Percentiles rank a stretch among this genome's conserved stretches.
These are phyloP conservation scores for Ruditapes philippinarum DNA, from an alignment of 1,140 invertebrate species.

Conservation along the genomic window DNA sequence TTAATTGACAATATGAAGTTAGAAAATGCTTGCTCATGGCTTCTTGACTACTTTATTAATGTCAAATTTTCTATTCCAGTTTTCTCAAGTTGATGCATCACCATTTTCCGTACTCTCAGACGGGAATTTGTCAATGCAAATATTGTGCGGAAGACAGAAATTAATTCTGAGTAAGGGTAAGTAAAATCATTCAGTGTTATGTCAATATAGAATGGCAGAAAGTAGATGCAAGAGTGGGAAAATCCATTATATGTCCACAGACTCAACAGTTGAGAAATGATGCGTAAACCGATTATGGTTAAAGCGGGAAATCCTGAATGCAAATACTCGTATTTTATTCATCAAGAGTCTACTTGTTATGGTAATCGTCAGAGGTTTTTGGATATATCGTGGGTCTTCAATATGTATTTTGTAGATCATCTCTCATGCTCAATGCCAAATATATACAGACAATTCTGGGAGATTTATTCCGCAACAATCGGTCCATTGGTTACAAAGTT, in stretches of 20 bases:
- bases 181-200: background rate
- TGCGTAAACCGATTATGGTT: background rate
- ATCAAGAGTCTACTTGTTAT: conserved; percentile 31
- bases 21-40: too few species aligned
- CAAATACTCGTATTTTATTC: conserved; percentile 44
- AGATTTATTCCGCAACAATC: background rate
- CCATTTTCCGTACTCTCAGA: background rate
- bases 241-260: conserved; percentile 31
- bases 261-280: conserved; percentile 41
- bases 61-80: too few species aligned
- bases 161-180: conserved; percentile 2
- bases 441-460: background rate
- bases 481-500: background rate
- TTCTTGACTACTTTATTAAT: too few species aligned
- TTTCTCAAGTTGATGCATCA: too few species aligned
- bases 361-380: background rate
- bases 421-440: background rate
- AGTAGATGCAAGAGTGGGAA: conserved; percentile 20
- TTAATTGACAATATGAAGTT: too few species aligned
- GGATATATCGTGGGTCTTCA: background rate
- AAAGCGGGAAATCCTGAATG: background rate
- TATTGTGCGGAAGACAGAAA: background rate
- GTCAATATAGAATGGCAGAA: background rate
- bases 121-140: background rate
- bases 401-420: conserved; percentile 3